Base-by-base conservation (phyloP, 64 coral and sea anemone species). In the Montipora cactus region DNA sequence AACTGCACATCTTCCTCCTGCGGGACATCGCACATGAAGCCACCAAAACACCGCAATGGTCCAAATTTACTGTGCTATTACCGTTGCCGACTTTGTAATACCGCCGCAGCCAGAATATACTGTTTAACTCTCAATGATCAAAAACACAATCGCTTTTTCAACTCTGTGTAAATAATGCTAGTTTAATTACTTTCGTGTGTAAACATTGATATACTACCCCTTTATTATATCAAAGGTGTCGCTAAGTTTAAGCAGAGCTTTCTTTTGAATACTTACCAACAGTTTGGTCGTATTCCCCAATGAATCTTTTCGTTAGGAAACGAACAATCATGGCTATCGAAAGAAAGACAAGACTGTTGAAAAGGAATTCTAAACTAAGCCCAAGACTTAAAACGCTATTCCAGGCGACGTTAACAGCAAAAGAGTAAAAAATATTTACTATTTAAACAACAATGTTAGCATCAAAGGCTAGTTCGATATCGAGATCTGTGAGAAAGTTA, bases 271-370 rank as follows among this genome's bases (percentile, higher is more conserved):
- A 72, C 84, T 87, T 83, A 95, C 94, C 94, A 48, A 90, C 61
- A 45, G 88, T 95, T 51, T 76, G 94, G 44, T 95, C 90, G 59
- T 95, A 95, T 6, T 95, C 94, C 14, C 94, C 94, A 4, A 95
- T 95, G 67, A 91, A 95, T 79, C 94, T 95, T 58, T 92, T 95
- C 19, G 94, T 95, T 6, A 95, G 58, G 55, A 95, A 95, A 44
- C 94, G 47, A 81, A 95, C 93, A 7, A 76, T 95, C 93, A 95
- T 79, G 5, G 93, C 93, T 95, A 14, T 13, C 10, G 69, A 70
- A 18, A 13, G 2, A 81, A 51, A n/a, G 4, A 71, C 7, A 71
- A 47, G 1, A 55, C 14, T 22, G 11, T 72, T 81, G 8, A 73
- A 81, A 22, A 81, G 14, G 48, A 4, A 13, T 25, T 25, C 11